phyloP scores from a whole-genome alignment of 2,113 vertebrate genomes.

The Pelusios castaneus region DNA sequence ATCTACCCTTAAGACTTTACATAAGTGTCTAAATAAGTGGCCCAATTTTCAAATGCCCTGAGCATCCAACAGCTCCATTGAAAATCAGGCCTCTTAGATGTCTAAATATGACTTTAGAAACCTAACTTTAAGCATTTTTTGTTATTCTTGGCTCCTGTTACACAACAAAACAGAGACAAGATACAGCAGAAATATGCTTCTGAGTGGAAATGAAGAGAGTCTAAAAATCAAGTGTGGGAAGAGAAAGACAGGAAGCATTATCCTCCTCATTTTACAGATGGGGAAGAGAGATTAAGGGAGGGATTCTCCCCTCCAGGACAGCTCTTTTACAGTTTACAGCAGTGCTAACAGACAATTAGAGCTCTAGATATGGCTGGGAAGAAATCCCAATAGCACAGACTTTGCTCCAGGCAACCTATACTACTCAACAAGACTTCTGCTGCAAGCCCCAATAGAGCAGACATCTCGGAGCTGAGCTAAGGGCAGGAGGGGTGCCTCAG shows the following conservation, averaged over 20 bases:
- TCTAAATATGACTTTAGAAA: not conserved
- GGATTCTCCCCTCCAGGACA: not conserved
- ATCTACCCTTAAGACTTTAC: not conserved
- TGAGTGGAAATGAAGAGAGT: not conserved
- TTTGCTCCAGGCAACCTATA: not conserved
- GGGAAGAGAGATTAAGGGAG: not conserved
- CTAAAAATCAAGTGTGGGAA: not conserved
- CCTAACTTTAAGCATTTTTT: not conserved
- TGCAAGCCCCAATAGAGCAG: not conserved
- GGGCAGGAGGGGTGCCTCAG: not conserved
- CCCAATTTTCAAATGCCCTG: not conserved
- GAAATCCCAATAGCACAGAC: not conserved
- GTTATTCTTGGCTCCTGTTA: not conserved
- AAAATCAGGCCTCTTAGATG: not conserved
- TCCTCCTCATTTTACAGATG: not conserved
- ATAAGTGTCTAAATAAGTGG: not conserved
- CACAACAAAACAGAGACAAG: not conserved
- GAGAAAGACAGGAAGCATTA: not conserved
- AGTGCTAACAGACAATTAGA: not conserved
- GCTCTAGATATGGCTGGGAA: not conserved
- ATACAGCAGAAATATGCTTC: not conserved
- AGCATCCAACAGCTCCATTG: not conserved
- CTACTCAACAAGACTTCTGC: not conserved
- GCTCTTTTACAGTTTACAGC: not conserved
- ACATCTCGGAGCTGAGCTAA: too few relatives aligned